Evolutionary conservation across 2,888 invertebrate species (phyloP).

Genomic region (Azorinus chamasolen): DNA sequence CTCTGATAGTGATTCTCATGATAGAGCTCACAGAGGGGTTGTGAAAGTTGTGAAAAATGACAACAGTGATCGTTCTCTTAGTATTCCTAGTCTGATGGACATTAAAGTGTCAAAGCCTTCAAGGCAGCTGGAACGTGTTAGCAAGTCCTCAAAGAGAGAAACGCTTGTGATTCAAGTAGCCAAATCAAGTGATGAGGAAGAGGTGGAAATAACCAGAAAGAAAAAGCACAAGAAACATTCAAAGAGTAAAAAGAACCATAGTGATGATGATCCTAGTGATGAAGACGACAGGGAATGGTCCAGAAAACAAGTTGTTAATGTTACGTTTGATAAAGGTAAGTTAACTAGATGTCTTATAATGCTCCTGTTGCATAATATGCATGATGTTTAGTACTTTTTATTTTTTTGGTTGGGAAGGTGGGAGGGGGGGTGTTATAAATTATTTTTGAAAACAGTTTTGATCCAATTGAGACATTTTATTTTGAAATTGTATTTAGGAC

Average conservation of each 20-base stretch:
- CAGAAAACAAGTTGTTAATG: constrained; percentile 43
- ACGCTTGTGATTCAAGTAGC: constrained; percentile 53
- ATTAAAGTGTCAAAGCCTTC: constrained; percentile 39
- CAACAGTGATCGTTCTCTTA: no score
- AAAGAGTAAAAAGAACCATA: constrained; percentile 16
- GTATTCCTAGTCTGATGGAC: constrained; percentile 41
- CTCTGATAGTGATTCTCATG: constrained; percentile 39
- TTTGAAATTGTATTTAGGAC: no score
- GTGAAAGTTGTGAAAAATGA: no score
- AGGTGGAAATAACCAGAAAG: background rate
- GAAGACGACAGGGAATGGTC: constrained; percentile 20
- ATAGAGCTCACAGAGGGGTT: constrained; percentile 16
- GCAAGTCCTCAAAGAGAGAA: constrained; percentile 24
- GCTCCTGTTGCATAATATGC: background rate
- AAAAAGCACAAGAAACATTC: constrained; percentile 31
- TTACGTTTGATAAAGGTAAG: constrained; percentile 47
- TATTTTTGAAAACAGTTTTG: no score
- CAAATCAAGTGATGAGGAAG: constrained; percentile 45
- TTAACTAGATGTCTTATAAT: background rate
- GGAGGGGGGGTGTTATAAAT: no score
- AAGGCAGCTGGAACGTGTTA: background rate
- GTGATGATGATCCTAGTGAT: constrained; percentile 15
- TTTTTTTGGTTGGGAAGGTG: no score
- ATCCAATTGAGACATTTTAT: no score
- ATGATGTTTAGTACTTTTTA: no score